Conservation (phyloP, 2,888 invertebrate genomes). For the Onthophagus sagittarius region DNA sequence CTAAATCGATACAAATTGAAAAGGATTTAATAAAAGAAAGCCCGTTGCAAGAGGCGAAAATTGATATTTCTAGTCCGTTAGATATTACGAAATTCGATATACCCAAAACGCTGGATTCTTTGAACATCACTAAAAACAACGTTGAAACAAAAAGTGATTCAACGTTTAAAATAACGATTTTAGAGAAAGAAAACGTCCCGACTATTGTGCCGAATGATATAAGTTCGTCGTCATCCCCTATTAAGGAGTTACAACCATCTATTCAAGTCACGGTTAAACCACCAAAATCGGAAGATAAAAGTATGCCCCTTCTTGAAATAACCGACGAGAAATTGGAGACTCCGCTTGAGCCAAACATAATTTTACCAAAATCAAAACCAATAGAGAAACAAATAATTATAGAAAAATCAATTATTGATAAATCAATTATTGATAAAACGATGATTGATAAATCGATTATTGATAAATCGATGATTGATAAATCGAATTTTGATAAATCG, state of each 20-base stretch:
- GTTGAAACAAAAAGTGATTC: background rate
- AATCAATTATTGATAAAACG: slow-evolving; percentile 8
- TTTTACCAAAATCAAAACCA: background rate
- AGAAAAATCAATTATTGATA: too few species aligned
- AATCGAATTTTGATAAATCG: too few species aligned
- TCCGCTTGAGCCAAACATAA: background rate
- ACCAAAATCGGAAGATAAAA: background rate
- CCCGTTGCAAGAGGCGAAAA: slow-evolving; percentile 5
- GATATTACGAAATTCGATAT: slow-evolving; percentile 13
- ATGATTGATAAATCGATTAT: slow-evolving; percentile 8
- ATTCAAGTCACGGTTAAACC: background rate
- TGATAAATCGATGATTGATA: slow-evolving; percentile 2
- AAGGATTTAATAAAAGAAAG: background rate
- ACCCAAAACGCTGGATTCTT: background rate
- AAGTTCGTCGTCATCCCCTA: too few species aligned
- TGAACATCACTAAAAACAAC: background rate
- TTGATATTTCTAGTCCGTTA: slow-evolving; percentile 1
- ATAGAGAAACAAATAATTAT: background rate
- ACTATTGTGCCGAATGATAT: background rate
- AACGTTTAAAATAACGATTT: background rate
- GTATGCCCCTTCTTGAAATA: slow-evolving; percentile 7
- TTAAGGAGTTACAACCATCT: background rate
- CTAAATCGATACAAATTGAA: background rate
- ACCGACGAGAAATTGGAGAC: background rate
- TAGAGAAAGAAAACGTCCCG: slow-evolving; percentile 4